Evolutionary conservation across 2,888 invertebrate species (phyloP), one percentile per base, ranked within the genome.

Genomic region (Lepidonotus clava): DNA sequence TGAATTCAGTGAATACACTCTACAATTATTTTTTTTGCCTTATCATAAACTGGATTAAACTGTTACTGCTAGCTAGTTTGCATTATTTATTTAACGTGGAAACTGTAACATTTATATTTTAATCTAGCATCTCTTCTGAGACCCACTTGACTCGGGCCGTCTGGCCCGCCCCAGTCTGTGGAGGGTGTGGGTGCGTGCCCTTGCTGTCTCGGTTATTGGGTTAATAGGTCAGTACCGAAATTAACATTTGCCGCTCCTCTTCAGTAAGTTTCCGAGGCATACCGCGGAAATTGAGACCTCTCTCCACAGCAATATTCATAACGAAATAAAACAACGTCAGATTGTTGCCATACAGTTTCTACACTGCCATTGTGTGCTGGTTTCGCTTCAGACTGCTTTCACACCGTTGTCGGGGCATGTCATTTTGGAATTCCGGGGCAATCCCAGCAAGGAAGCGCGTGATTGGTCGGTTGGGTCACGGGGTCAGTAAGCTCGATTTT

Each of bases 391-490:
- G 41, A 41, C 46, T 1, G 24, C 80, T 11, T 80, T 80, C 83
- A 51, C 53, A 24, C 14, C 46, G 21, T n/a, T 24, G 83, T 83
- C 83, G 83, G 53, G 56, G 38, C 83, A 83, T 46, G 85, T 85
- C 86, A 80, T 36, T 38, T 34, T 77, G 86, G 80, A 86, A 86
- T 86, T 86, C 86, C 86, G 77, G 86, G 86, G 76, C 40, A 34
- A 86, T 86, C 80, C 86, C 80, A 38, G 77, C 34, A 77, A 77
- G 38, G 46, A 38, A 40, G 38, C 24, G 21, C 71, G 71, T 86
- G 77, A 86, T 86, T 86, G 86, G 86, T 41, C 56, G 5, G 77
- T 56, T 80, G 34, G 86, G 80, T 77, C 86, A 86, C 86, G 86
- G 40, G 86, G 77, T 61, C 61, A 86, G 11, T 18, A 84, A 61